Conservation (phyloP, 2,797 vertebrate genomes). For the Oceanodroma leucorhoa region DNA sequence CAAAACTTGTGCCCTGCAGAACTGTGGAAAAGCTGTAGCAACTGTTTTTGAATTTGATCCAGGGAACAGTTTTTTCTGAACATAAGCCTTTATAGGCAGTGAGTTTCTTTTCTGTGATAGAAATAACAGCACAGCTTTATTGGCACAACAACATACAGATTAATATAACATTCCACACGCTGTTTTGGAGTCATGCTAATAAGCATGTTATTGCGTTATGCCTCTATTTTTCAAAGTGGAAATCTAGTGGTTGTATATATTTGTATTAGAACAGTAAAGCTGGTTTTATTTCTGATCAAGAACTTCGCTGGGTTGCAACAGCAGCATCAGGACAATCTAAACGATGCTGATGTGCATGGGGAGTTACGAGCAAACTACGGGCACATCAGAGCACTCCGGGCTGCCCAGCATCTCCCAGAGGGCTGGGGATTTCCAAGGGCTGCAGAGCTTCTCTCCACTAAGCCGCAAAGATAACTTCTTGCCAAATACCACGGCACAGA, state of each 20-base stretch:
- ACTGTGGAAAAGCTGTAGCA: conserved; percentile 92
- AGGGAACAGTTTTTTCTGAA: conserved; percentile 78
- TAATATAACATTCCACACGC: not conserved
- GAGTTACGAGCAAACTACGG: not conserved
- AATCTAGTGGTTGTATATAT: not conserved
- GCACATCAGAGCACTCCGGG: not conserved
- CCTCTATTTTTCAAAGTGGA: not conserved
- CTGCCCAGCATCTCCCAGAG: not conserved
- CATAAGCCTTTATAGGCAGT: conserved; percentile 76
- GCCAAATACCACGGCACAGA: not conserved
- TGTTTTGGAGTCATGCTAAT: conserved; percentile 6
- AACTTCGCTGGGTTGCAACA: not conserved
- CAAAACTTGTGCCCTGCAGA: conserved; percentile 80
- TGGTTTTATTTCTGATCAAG: not conserved
- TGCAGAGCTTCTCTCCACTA: not conserved
- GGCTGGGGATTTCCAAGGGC: not conserved
- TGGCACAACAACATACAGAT: conserved; percentile 16
- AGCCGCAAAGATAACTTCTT: not conserved
- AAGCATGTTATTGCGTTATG: not conserved
- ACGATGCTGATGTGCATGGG: accelerated
- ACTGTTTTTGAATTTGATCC: conserved; percentile 87
- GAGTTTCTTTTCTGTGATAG: conserved; percentile 78
- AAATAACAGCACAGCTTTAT: conserved; percentile 59
- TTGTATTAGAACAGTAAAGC: not conserved
- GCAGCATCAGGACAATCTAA: not conserved